Evolutionary conservation across 2,113 vertebrate species (phyloP).

Genomic region (Chaetorhynchus papuensis): DNA sequence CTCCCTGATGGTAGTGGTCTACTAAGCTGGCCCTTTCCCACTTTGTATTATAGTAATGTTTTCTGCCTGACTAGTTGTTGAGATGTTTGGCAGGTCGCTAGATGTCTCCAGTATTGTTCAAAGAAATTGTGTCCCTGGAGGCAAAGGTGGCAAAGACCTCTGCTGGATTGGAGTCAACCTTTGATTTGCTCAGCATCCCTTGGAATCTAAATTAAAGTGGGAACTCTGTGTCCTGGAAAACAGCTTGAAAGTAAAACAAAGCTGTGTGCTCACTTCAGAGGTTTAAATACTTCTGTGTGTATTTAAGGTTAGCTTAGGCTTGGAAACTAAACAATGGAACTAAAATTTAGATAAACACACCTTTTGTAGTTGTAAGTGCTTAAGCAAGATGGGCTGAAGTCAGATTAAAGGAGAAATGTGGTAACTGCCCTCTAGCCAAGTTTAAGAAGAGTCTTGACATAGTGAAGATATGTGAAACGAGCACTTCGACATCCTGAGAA

Average conservation of each 20-base stretch:
- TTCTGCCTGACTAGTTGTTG: background rate
- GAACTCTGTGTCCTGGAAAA: background rate
- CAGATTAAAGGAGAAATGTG: background rate
- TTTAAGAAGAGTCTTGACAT: slow-evolving; percentile 24
- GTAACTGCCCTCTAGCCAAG: background rate
- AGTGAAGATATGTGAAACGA: slow-evolving; percentile 36
- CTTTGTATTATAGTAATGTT: background rate
- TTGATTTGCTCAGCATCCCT: background rate
- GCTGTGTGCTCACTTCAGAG: background rate
- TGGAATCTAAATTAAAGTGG: background rate
- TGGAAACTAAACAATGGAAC: background rate
- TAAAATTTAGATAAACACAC: background rate
- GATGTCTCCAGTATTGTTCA: background rate
- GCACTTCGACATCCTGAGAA: slow-evolving; percentile 37
- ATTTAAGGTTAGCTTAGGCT: background rate
- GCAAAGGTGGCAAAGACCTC: background rate
- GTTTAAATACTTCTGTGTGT: background rate
- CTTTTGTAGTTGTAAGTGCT: background rate
- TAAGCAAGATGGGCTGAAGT: background rate
- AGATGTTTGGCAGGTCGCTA: background rate
- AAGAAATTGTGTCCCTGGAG: background rate
- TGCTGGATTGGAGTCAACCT: background rate
- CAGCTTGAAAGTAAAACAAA: background rate
- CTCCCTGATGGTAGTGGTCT: background rate
- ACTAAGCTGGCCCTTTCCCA: background rate